Base-by-base conservation (phyloP, 37 sponge, comb jelly and placozoan genomes). In the Dysidea cf. avara region DNA sequence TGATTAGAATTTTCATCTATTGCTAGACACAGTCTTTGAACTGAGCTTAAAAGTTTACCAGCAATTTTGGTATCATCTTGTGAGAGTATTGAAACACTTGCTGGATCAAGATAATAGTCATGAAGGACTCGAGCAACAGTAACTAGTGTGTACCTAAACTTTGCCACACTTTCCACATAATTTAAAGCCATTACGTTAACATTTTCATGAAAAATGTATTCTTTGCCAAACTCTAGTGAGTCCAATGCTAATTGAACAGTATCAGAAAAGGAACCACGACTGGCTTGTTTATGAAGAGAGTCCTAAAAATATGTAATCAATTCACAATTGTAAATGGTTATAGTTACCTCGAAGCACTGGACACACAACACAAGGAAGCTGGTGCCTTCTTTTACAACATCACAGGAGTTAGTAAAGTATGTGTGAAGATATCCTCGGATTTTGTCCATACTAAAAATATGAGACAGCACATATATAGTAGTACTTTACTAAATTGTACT, bases 301-400 rank as follows among this genome's bases (percentile, higher is more conserved):
- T 85, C 86, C 86, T 85, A 35, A 7, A 74, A 14, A 43, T 12
- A 5, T 9, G 46, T 43, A 43, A 9, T 43, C 46, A 43, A 43
- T 9, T 43, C 5, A 9, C 30, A 24, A 38, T 31, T 43, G 9
- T 43, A 12, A 5, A 43, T 43, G 46, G 9, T 12, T 43, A 5
- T 43, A 43, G n/a, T n/a, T 39, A 86, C 87, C 72, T 86, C 87
- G 72, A 86, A 80, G 66, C 87, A 86, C 65, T 86, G 87, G 6
- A 74, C 69, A 75, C 87, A 86, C 31, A 86, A 56, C 18, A 86
- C 76, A 52, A 64, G 70, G 0, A 86, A 69, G 26, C 62, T 53
- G 9, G 64, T 46, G 51, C 80, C 46, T 43, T 9, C 46, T 43
- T 43, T 14, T 18, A 80, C 36, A 18, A 65, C 57, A 21, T 20